These are phyloP conservation scores for Silurus aristotelis DNA, from an alignment of 2,797 vertebrate species.

Conservation along the genomic window DNA sequence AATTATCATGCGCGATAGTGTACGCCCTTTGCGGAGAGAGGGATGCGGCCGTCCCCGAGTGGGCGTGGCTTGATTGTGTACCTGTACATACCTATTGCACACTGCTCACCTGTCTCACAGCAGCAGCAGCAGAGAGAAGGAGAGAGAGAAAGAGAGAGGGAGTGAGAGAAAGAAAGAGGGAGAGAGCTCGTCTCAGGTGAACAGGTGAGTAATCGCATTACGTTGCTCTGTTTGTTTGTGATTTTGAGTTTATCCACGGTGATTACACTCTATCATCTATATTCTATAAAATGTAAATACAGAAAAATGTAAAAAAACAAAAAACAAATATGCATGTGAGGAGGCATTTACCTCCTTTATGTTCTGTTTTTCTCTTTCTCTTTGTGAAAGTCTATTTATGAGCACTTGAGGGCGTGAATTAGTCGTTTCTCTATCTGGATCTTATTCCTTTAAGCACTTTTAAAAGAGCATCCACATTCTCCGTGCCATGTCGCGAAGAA, in stretches of 20 bases:
- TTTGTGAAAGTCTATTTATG: neutral
- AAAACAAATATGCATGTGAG: neutral
- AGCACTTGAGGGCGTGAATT: neutral
- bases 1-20: neutral
- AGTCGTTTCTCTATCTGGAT: too few species aligned
- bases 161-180: neutral
- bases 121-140: neutral
- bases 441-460: neutral
- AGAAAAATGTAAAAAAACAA: neutral
- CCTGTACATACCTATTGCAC: neutral
- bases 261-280: neutral
- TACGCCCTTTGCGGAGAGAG: neutral
- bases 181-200: neutral
- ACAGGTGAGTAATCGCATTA: slow-evolving; percentile 5
- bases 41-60: neutral
- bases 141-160: neutral
- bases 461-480: neutral
- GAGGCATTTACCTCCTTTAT: too few species aligned
- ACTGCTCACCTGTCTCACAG: neutral
- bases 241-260: neutral
- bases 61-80: neutral
- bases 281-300: neutral
- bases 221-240: neutral
- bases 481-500: neutral
- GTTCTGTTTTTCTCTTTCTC: neutral